Conservation (phyloP, 2,888 invertebrate species). For the Stomorhina lunata region DNA sequence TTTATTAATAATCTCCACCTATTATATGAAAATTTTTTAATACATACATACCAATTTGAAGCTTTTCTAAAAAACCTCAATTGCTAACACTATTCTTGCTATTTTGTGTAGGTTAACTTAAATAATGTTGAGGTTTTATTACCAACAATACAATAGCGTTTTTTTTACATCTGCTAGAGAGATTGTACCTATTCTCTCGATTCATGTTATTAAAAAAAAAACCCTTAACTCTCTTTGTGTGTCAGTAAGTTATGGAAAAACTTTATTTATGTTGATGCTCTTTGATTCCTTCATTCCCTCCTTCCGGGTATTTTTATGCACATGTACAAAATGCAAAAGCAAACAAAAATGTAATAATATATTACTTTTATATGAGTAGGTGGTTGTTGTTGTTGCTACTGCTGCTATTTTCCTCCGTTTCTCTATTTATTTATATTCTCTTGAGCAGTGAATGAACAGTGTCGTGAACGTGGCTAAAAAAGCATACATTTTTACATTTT, state of each 20-base stretch:
- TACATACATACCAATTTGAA: no score
- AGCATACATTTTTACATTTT: no score
- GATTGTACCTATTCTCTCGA: background rate
- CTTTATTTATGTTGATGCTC: background rate
- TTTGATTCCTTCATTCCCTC: constrained; percentile 1
- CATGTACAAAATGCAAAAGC: background rate
- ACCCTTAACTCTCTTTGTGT: background rate
- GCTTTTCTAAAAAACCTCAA: no score
- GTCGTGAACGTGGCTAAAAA: no score
- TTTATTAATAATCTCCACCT: no score
- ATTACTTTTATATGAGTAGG: background rate
- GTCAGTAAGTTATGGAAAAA: background rate
- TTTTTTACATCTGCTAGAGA: no score
- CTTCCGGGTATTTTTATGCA: constrained; percentile 42
- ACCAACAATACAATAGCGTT: background rate
- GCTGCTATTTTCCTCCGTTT: background rate
- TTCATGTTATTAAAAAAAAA: background rate
- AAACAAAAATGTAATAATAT: no score
- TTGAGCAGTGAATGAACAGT: no score
- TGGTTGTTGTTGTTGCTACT: background rate
- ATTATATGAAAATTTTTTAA: no score
- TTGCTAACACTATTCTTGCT: constrained; percentile 15
- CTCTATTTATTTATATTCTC: background rate
- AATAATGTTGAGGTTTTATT: constrained; percentile 26
- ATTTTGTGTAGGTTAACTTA: constrained; percentile 41